Evolutionary conservation across 2,888 invertebrate genomes (phyloP).

Genomic region (Dendrolimus pini): DNA sequence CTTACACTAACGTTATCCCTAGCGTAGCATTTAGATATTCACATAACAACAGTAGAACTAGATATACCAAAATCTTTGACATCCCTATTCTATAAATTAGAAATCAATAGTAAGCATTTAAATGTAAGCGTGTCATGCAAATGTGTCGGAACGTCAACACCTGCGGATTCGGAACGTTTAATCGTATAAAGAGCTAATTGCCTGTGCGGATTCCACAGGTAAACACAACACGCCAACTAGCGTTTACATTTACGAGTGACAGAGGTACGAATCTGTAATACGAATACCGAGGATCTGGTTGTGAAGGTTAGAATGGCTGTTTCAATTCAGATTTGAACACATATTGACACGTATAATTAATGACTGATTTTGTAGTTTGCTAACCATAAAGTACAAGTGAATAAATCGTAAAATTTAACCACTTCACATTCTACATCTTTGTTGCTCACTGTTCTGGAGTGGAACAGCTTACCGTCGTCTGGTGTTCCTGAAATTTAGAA

Average conservation of each 20-base stretch:
- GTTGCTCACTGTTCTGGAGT: too few relatives aligned
- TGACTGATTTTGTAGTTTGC: too few relatives aligned
- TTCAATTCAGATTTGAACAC: too few relatives aligned
- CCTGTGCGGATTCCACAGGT: conserved; percentile 69
- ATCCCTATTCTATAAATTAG: conserved; percentile 13
- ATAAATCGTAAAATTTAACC: too few relatives aligned
- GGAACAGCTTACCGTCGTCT: too few relatives aligned
- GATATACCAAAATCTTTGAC: background rate
- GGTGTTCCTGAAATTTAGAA: too few relatives aligned
- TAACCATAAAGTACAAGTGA: too few relatives aligned
- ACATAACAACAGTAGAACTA: too few relatives aligned
- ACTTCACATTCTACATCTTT: too few relatives aligned
- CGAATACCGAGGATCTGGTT: conserved; percentile 5
- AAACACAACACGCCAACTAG: conserved; percentile 55
- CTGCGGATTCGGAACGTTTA: conserved; percentile 53
- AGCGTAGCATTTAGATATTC: too few relatives aligned
- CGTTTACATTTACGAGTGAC: conserved; percentile 40
- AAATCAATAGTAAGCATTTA: conserved; percentile 20
- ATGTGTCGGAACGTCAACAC: conserved; percentile 42
- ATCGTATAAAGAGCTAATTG: conserved; percentile 74
- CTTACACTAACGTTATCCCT: too few relatives aligned
- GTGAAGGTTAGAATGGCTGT: conserved; percentile 1
- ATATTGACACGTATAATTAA: too few relatives aligned
- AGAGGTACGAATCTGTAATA: conserved; percentile 20
- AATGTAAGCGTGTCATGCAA: conserved; percentile 24